These are phyloP conservation scores for Hyles euphorbiae DNA, from an alignment of 1,140 invertebrate species.

Conservation along the genomic window DNA sequence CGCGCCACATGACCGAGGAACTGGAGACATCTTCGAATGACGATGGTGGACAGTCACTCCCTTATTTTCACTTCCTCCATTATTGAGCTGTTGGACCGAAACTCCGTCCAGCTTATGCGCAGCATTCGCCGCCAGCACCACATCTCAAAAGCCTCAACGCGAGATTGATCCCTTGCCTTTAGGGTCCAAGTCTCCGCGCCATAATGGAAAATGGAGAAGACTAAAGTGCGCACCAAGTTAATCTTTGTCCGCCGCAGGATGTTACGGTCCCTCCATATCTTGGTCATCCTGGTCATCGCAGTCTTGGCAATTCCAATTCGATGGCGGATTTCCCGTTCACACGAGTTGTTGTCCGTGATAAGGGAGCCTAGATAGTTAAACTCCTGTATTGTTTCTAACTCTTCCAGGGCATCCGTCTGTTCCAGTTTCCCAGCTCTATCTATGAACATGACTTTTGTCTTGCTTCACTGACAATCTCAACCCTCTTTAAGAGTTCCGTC, in stretches of 20 bases:
- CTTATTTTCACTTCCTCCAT: conserved; percentile 2
- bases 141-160: conserved; percentile 33
- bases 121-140: conserved; percentile 29
- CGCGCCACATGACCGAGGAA: conserved; percentile 13
- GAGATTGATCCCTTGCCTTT: conserved; percentile 15
- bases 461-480: too few relatives aligned
- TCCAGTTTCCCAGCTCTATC: too few relatives aligned
- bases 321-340: conserved; percentile 9
- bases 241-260: conserved; percentile 14
- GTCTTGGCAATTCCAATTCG: conserved; percentile 17
- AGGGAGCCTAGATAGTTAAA: too few relatives aligned
- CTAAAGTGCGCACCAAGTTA: conserved; percentile 10
- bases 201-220: conserved; percentile 25
- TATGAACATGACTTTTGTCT: too few relatives aligned
- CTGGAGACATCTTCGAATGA: conserved; percentile 1
- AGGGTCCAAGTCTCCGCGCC: conserved; percentile 32
- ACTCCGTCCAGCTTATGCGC: conserved; percentile 20
- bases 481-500: too few relatives aligned
- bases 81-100: conserved; percentile 19
- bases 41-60: conserved; percentile 11
- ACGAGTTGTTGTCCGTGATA: background rate
- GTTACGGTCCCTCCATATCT: conserved; percentile 17
- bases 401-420: too few relatives aligned
- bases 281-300: conserved; percentile 14
- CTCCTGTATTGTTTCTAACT: too few relatives aligned